Conservation (phyloP, 2,113 vertebrate genomes). For the Pygoscelis antarcticus region DNA sequence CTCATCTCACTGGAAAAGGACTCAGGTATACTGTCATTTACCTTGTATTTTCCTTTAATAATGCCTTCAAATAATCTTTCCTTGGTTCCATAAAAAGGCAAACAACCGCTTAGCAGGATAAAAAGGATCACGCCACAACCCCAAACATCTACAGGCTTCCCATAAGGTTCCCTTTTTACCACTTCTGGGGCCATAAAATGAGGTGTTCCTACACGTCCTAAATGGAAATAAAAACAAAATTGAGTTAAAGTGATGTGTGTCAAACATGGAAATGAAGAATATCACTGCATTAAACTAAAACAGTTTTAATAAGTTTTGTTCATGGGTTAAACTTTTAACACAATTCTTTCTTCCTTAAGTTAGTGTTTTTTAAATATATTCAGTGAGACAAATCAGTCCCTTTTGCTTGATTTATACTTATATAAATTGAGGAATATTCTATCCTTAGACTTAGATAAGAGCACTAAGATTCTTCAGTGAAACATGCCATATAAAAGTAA, state of each 20-base stretch:
- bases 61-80: slow-evolving; percentile 98
- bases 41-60: slow-evolving; percentile 99
- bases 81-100: slow-evolving; percentile 99
- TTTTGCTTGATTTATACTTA: background rate
- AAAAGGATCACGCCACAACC: slow-evolving; percentile 98
- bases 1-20: slow-evolving; percentile 10
- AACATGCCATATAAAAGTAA: background rate
- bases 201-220: slow-evolving; percentile 96
- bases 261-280: background rate
- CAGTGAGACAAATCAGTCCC: background rate
- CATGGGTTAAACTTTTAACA: background rate
- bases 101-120: slow-evolving; percentile 95
- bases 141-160: slow-evolving; percentile 98
- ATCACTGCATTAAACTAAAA: background rate
- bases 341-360: background rate
- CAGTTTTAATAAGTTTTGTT: background rate
- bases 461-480: background rate
- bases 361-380: background rate
- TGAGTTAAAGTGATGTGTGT: background rate
- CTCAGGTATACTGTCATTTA: slow-evolving; percentile 56
- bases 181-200: slow-evolving; percentile 99
- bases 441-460: background rate
- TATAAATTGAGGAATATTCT: background rate
- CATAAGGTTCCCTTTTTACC: slow-evolving; percentile 97
- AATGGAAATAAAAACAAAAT: slow-evolving; percentile 39